These are phyloP conservation scores for Adela reaumurella DNA, from an alignment of 2,888 invertebrate species.

Conservation along the genomic window DNA sequence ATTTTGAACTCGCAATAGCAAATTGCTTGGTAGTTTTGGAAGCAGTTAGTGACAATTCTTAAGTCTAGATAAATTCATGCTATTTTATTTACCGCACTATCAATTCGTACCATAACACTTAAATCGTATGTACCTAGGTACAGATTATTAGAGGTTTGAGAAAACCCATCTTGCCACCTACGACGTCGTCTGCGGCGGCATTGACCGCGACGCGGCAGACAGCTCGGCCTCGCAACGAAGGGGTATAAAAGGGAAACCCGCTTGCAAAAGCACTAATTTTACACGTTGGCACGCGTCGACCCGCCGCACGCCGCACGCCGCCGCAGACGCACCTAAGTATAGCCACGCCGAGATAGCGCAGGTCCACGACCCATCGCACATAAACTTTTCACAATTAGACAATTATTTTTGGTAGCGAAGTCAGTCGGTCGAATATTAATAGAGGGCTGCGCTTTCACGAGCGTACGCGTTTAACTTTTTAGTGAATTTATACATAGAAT, in stretches of 20 bases:
- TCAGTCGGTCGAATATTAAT: constrained; percentile 60
- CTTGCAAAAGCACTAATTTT: constrained; percentile 39
- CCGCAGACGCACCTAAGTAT: constrained; percentile 43
- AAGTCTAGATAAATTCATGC: too few species aligned
- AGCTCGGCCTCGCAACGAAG: too few species aligned
- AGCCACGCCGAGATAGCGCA: constrained; percentile 56
- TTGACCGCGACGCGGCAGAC: too few species aligned
- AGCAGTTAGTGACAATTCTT: too few species aligned
- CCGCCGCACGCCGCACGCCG: constrained; percentile 39
- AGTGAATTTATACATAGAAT: constrained; percentile 58
- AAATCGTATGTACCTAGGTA: too few species aligned
- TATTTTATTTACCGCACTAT: too few species aligned
- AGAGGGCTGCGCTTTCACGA: constrained; percentile 49
- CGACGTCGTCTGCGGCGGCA: too few species aligned
- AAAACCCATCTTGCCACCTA: too few species aligned
- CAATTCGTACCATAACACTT: too few species aligned
- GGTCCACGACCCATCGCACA: constrained; percentile 58
- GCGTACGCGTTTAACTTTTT: constrained; percentile 56
- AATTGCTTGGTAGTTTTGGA: too few species aligned
- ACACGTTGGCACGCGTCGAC: constrained; percentile 23
- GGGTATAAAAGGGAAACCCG: constrained; percentile 14
- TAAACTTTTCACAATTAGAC: constrained; percentile 60
- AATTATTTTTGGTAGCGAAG: constrained; percentile 60
- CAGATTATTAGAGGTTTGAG: too few species aligned
- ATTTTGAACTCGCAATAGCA: too few species aligned